Base-by-base conservation (phyloP, 1,140 invertebrate species). In the Drosophila triauraria region DNA sequence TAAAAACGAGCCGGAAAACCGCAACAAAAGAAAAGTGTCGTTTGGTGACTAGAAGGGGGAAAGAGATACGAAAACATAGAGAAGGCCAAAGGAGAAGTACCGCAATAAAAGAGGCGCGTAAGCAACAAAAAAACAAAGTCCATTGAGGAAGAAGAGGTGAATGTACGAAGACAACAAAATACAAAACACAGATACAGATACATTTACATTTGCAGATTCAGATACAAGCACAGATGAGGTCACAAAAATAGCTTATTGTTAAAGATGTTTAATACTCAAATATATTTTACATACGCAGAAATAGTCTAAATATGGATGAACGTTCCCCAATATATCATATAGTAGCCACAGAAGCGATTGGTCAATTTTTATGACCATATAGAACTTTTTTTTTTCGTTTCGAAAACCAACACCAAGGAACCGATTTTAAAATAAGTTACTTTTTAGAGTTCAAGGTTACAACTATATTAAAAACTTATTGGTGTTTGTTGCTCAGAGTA, bases 1-100 rank as follows among this genome's bases (percentile, higher is more conserved):
- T 47, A 42, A 67, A 76, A 71, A 25, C 57, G 53, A 80, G 80
- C 57, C 80, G 77, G 84, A 84, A 87, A 88, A 83, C 80, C 69
- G 85, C 84, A 88, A 87, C 47, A 70, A 72, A 76, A 77, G 44
- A 81, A 84, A 78, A 88, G 67, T 88, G 84, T 87, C 77, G 64
- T 72, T 80, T 67, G 60, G 54, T 46, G 77, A 32, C 35, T 59
- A 51, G 46, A 38, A 69, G 40, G 12, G 30, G 51, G 13, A 20
- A 40, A 50, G 50, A 56, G 32, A 65, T 38, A n/a, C 53, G 35
- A 40, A 51, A 56, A 78, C 40, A 67, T 47, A 65, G 27, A 71
- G 23, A 69, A 56, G 63, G 40, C 64, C 44, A 47, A 63, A 67
- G 61, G 40, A 75, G 71, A 90, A 81, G 74, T 84, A 90, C 85